Evolutionary conservation across 2,888 invertebrate species (phyloP), one percentile per base, ranked within the genome.

Genomic region (Oscheius sp.): DNA sequence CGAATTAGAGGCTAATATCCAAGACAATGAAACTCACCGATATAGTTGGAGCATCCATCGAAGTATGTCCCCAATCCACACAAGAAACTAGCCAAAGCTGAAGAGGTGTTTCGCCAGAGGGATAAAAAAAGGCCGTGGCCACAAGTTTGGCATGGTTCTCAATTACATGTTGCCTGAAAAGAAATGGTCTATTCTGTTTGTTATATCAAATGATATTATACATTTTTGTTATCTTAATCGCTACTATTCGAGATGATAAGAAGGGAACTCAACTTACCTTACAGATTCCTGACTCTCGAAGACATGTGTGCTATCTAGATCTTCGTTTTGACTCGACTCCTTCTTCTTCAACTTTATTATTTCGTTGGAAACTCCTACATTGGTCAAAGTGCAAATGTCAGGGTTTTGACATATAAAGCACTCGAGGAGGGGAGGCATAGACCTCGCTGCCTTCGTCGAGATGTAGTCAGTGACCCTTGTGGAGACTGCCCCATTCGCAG

Each of bases 21-120:
- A n/a, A n/a, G n/a, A n/a, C n/a, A n/a, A n/a, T n/a, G n/a, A n/a
- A 9, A 47, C 47, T 47, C 24, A 47, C 47, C 47, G n/a, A n/a
- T n/a, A n/a, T 24, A 47, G 47, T 9, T 45, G 45, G 51, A 1
- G 22, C n/a, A 12, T 54, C 59, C 26, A 41, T 8, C 38, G 44
- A 2, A 8, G 22, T 32, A 2, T 33, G 17, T 12, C 28, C 24
- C 54, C 32, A 66, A 26, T 56, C 49, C 38, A 56, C 65, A 22
- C 54, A 66, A 14, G 54, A 56, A n/a, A 66, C 2, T 20, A 66
- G 56, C 65, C 65, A 66, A 17, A 66, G 30, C 33, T 66, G 45
- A 6, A 56, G 32, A 9, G 44, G 28, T n/a, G 54, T 28, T 9
- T 38, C 54, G 4, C 38, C 41, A 45, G 54, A 56, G 12, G 65